Evolutionary conservation across 1,140 invertebrate species (phyloP), one percentile per base, ranked within the genome.

Genomic region (Drosophila nigromelanica): DNA sequence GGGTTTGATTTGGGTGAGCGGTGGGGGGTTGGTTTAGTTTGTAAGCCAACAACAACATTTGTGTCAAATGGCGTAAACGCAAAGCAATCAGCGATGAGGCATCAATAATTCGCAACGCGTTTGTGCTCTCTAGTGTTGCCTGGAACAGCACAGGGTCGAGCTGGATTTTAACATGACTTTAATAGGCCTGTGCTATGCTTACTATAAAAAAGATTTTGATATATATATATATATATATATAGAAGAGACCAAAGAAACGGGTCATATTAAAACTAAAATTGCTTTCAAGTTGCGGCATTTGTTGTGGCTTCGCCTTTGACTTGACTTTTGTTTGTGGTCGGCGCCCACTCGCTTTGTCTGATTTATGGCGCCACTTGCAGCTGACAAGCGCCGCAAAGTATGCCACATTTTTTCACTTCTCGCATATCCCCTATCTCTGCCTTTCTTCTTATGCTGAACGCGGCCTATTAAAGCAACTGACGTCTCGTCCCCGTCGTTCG

Each of bases 91-190:
- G 82, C 82, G 76, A 87, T 78, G 82, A 76, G 75, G 82, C 82
- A 86, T 87, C 82, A 86, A 86, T 86, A 86, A 86, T 87, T 86
- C 82, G 69, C 55, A 87, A 76, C 82, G 82, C 78, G 78, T 81
- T 87, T 70, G 42, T 61, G 48, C 54, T 40, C 6, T 42, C 18
- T 8, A 60, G 30, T 47, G 42, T 48, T 40, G 15, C 18, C 18
- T n/a, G n/a, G n/a, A n/a, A n/a, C n/a, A n/a, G n/a, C n/a, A n/a
- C 18, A 18, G 18, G 18, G 42, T n/a, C 10, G 7, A 40, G 42
- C 58, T 42, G 45, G 39, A n/a, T 5, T n/a, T 39, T 39, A 39
- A n/a, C 37, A 39, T 11, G 37, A 15, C 43, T 45, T 45, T 45
- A 21, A 45, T 14, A 35, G 14, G 8, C 8, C n/a, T 35, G 14